A percentile compares a stretch with the other conserved stretches of the same genome.
Evolutionary conservation across 2,113 vertebrate genomes (phyloP).

Genomic region (Dendrocopos noguchii): DNA sequence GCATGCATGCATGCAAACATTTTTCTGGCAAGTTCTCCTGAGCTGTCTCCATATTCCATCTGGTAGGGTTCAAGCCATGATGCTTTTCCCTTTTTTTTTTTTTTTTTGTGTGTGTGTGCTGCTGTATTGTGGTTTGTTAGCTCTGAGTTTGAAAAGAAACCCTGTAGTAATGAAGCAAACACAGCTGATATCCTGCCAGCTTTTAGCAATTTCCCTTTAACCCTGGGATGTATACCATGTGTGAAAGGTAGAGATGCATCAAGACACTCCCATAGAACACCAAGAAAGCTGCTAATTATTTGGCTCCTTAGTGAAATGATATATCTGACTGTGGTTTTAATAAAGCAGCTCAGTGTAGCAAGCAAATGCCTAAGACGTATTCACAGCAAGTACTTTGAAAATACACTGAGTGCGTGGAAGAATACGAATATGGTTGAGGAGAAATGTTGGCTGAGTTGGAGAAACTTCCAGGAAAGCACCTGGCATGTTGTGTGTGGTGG

Average conservation of each 20-base stretch:
- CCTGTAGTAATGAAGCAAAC: not conserved
- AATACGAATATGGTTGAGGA: not conserved
- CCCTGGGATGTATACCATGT: not conserved
- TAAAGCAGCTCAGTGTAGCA: not conserved
- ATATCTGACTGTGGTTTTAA: not conserved
- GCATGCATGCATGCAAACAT: not conserved
- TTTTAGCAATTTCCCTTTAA: not conserved
- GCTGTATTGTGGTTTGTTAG: not conserved
- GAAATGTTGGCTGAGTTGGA: not conserved
- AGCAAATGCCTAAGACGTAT: not conserved
- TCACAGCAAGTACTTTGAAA: not conserved
- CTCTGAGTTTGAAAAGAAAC: not conserved
- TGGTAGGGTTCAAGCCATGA: not conserved
- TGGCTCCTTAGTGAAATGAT: not conserved
- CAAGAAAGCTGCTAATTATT: not conserved
- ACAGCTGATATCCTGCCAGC: not conserved
- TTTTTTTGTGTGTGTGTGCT: not conserved
- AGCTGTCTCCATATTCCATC: constrained; percentile 31
- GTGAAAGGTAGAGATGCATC: not conserved
- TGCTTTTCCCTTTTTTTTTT: not conserved
- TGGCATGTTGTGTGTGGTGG: no score
- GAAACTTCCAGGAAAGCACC: not conserved
- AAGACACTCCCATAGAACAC: not conserved
- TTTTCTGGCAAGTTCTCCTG: constrained; percentile 29
- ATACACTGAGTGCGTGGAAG: not conserved